Conservation (phyloP, 2,797 vertebrate species). For the Heliangelus exortis region DNA sequence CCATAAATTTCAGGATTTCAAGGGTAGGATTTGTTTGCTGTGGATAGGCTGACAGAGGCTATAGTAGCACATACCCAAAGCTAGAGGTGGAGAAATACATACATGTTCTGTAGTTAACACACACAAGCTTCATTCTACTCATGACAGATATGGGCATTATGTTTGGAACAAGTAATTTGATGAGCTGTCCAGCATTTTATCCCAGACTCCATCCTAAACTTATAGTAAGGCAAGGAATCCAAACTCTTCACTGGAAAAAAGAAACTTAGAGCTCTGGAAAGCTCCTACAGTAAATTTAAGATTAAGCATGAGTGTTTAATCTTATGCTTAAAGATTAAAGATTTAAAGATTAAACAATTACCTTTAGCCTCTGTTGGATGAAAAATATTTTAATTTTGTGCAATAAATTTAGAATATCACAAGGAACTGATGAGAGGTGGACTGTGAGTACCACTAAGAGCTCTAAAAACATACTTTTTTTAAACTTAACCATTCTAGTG, state of each 20-base stretch:
- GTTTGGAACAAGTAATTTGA: not conserved
- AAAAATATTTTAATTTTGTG: conserved; percentile 12
- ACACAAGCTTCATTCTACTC: not conserved
- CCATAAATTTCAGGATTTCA: not conserved
- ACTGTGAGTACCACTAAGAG: not conserved
- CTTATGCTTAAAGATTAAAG: too few relatives aligned
- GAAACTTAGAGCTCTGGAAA: not conserved
- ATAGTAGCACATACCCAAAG: not conserved
- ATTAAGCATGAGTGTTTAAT: not conserved
- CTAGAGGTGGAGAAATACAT: not conserved
- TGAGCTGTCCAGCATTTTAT: conserved; percentile 26
- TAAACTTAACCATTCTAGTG: not conserved
- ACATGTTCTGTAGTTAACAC: not conserved
- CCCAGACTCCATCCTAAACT: conserved; percentile 6
- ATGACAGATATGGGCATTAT: not conserved
- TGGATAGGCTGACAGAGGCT: not conserved
- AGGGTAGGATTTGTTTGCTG: not conserved
- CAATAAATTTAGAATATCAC: not conserved
- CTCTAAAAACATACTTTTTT: not conserved
- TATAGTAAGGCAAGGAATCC: not conserved
- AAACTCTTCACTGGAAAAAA: not conserved
- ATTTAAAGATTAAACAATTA: too few relatives aligned
- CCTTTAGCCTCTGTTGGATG: not conserved
- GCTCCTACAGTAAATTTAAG: not conserved
- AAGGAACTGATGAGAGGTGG: not conserved